Percentiles rank a stretch among this genome's conserved stretches.
Evolutionary conservation across 2,888 invertebrate genomes (phyloP).

Genomic region (Phengaris alcon): DNA sequence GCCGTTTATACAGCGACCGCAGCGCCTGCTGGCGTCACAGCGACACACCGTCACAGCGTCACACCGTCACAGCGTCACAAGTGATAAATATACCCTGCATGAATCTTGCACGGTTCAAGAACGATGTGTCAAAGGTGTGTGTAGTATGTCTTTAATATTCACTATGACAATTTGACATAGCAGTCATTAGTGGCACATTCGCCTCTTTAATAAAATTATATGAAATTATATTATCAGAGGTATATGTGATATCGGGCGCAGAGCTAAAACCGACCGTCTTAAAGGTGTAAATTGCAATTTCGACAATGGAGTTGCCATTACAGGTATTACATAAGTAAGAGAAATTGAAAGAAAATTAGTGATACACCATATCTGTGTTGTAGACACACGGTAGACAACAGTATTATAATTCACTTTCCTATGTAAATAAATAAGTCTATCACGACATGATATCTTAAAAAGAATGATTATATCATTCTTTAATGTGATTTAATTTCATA

Average conservation of each 20-base stretch:
- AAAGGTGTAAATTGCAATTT: too few relatives aligned
- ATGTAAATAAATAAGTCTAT: neutral
- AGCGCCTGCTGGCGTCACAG: constrained; percentile 14
- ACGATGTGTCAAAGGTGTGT: constrained; percentile 15
- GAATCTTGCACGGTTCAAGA: constrained; percentile 20
- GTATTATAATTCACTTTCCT: neutral
- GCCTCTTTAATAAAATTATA: too few relatives aligned
- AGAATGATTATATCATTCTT: neutral
- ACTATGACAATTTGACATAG: neutral
- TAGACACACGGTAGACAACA: too few relatives aligned
- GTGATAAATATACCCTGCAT: neutral
- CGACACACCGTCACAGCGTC: neutral
- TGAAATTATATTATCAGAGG: too few relatives aligned
- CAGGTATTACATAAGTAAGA: too few relatives aligned
- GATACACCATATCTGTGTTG: too few relatives aligned
- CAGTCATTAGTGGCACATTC: neutral
- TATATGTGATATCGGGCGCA: too few relatives aligned
- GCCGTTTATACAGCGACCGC: constrained; percentile 22
- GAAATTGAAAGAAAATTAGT: too few relatives aligned
- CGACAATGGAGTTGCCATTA: too few relatives aligned
- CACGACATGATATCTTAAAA: neutral
- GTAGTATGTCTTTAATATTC: neutral
- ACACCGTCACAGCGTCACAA: constrained; percentile 11
- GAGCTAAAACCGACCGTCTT: too few relatives aligned
- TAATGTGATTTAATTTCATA: constrained; percentile 12